Conservation (phyloP, 2,113 vertebrate genomes). For the Daboia siamensis region DNA sequence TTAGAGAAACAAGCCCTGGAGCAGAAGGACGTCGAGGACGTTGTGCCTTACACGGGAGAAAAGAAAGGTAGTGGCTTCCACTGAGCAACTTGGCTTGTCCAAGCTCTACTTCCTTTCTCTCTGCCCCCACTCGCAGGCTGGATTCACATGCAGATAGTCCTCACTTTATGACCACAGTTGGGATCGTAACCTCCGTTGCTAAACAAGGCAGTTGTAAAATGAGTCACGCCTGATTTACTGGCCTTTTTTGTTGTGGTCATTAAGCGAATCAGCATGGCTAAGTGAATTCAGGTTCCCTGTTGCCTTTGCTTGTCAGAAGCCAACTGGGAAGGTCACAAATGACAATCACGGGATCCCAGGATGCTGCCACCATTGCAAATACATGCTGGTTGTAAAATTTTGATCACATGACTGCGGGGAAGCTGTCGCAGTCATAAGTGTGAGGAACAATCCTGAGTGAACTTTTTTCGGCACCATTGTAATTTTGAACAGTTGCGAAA, state of each 20-base stretch:
- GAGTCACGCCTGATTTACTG: not conserved
- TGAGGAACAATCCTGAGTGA: no score
- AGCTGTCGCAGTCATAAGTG: no score
- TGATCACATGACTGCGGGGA: no score
- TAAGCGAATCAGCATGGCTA: not conserved
- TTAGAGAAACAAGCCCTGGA: slow-evolving; percentile 94
- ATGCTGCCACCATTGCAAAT: no score
- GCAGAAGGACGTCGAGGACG: slow-evolving; percentile 90
- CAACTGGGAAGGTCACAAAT: not conserved
- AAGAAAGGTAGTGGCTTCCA: slow-evolving; percentile 80
- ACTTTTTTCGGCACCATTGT: no score
- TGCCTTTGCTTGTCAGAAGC: not conserved
- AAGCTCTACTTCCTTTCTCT: not conserved
- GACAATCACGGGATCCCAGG: no score
- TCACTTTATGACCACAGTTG: not conserved
- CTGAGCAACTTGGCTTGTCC: not conserved
- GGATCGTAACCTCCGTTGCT: not conserved
- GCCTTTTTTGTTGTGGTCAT: not conserved
- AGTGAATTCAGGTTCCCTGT: no score
- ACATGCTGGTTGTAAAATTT: no score
- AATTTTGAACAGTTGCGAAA: no score
- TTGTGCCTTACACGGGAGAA: slow-evolving; percentile 91
- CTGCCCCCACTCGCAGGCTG: no score
- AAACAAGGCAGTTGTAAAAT: not conserved
- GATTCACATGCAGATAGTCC: not conserved